A percentile compares a stretch with the other conserved stretches of the same genome.
phyloP scores from a whole-genome alignment of 2,113 vertebrate species.

The Phalacrocorax aristotelis region DNA sequence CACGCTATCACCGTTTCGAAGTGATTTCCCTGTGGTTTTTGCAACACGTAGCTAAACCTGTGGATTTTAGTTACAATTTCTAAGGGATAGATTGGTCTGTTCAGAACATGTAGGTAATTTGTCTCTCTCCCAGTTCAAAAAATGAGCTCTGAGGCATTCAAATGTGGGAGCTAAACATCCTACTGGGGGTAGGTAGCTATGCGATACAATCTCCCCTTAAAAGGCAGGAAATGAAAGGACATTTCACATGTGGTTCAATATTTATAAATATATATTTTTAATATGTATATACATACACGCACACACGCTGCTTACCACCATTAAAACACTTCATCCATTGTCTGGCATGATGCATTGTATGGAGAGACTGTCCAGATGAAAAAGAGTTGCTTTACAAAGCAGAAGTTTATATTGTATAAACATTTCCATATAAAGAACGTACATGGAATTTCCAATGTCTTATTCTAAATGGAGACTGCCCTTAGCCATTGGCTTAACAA shows the following conservation, averaged over 20 bases:
- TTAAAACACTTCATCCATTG: conserved; percentile 63
- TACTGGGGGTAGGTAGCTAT: neutral
- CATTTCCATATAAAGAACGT: conserved; percentile 58
- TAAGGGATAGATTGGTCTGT: neutral
- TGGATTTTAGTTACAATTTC: neutral
- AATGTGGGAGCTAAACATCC: neutral
- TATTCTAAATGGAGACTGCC: conserved; percentile 16
- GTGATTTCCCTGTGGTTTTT: neutral
- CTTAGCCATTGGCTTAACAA: conserved; percentile 19
- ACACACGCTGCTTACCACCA: neutral
- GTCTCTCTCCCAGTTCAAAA: neutral
- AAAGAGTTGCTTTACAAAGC: conserved; percentile 19
- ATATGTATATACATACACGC: conserved; percentile 22
- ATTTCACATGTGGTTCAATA: neutral
- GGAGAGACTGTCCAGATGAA: conserved; percentile 49
- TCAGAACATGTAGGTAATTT: neutral
- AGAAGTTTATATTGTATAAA: neutral
- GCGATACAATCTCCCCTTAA: conserved; percentile 20
- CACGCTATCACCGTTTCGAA: neutral
- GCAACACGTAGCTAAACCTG: neutral
- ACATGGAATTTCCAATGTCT: neutral
- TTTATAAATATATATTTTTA: conserved; percentile 34
- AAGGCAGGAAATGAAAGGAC: conserved; percentile 34
- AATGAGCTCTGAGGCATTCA: neutral
- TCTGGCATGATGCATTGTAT: conserved; percentile 54